Evolutionary conservation across 2,797 vertebrate genomes (phyloP), one percentile per base, ranked within the genome.

Genomic region (Pangasius krempfi): DNA sequence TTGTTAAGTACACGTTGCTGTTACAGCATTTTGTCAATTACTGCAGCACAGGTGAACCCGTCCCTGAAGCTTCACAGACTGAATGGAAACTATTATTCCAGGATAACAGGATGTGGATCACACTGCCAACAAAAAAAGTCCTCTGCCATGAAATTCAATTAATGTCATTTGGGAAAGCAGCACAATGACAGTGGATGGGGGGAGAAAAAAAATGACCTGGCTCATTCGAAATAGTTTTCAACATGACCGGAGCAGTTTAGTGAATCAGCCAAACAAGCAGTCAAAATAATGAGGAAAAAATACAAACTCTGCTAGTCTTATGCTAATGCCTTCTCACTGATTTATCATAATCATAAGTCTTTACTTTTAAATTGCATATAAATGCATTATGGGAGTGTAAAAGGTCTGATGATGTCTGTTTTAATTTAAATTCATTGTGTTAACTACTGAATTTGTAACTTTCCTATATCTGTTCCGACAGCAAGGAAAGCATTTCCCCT

Each of bases 1-100:
- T 91, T 88, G 88, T 92, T 90, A 89, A 84, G 44, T 90, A 90
- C 90, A 89, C 85, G 87, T 81, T 82, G 90, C 70, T 73, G 88
- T 86, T 86, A 90, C 81, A 86, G 91, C 82, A 91, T 86, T 89
- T 92, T 33, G 86, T 90, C 86, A 92, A 89, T 92, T 89, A 91
- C 72, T 82, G 88, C 88, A 87, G 52, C 90, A 85, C 44, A 70
- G 83, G 76, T 90, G 91, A 93, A 89, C 82, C 84, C 83, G 85
- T 91, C 89, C 88, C 84, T 88, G 75, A 54, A 83, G 87, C 81
- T 79, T 82, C 37, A 8, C 40, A 4, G 25, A 78, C 86, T 91
- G 84, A 93, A 92, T 90, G 86, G 87, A 87, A 73, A 85, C 81
- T 76, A 88, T 93, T 91, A 89, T 92, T 92, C 81, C 84, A 85